These are phyloP conservation scores for Triplophysa bombifrons DNA, from an alignment of 2,797 vertebrate genomes.

Conservation along the genomic window DNA sequence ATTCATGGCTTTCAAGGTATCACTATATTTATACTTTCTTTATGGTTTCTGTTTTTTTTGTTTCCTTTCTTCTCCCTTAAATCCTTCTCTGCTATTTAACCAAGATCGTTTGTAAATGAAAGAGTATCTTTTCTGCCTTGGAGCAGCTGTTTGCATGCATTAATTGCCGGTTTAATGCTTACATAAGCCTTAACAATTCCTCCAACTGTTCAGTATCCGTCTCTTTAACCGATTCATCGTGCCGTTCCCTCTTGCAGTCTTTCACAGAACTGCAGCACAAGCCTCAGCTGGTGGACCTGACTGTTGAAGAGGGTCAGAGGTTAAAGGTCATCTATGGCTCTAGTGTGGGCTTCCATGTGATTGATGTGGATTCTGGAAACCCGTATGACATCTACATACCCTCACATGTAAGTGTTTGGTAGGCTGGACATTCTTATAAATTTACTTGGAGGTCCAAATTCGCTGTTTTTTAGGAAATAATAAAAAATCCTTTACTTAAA, in stretches of 20 bases:
- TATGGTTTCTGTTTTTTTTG: neutral
- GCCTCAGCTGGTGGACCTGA: slow-evolving; percentile 86
- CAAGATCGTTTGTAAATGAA: neutral
- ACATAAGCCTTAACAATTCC: neutral
- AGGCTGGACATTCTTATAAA: neutral
- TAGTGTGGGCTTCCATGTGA: slow-evolving; percentile 87
- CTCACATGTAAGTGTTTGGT: slow-evolving; percentile 80
- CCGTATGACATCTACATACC: slow-evolving; percentile 90
- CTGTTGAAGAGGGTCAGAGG: slow-evolving; percentile 89
- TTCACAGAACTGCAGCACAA: slow-evolving; percentile 94
- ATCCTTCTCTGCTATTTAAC: slow-evolving; percentile 11
- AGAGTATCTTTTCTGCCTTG: neutral
- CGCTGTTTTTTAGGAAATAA: too few relatives aligned
- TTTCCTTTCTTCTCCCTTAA: neutral
- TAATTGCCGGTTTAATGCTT: slow-evolving; percentile 14
- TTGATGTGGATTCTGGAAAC: slow-evolving; percentile 90
- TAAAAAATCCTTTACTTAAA: too few relatives aligned
- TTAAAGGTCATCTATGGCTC: slow-evolving; percentile 91
- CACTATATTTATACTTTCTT: neutral
- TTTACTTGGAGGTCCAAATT: neutral
- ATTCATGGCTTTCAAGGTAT: slow-evolving; percentile 93
- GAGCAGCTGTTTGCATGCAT: neutral
- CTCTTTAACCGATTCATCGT: neutral
- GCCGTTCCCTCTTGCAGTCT: slow-evolving; percentile 76
- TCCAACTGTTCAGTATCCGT: neutral